Conservation (phyloP, 2,113 vertebrate genomes). For the Peromyscus polionotus region DNA sequence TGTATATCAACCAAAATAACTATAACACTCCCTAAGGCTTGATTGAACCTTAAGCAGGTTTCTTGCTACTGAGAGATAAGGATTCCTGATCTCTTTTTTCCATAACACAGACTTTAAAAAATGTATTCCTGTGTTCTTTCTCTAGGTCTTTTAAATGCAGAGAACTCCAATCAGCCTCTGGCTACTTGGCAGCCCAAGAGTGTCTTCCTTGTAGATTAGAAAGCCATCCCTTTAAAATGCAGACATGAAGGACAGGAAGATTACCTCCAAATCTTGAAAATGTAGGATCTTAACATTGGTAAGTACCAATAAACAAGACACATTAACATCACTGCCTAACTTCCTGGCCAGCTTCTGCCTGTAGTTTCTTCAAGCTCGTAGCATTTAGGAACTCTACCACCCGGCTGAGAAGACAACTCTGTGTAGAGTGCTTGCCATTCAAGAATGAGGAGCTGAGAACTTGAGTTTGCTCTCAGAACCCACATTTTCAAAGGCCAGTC, state of each 20-base stretch:
- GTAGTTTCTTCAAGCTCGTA: not conserved
- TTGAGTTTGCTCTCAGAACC: not conserved
- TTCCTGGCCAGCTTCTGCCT: not conserved
- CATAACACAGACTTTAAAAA: not conserved
- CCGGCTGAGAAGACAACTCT: too few species aligned
- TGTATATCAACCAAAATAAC: not conserved
- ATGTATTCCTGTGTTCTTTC: not conserved
- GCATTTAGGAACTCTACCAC: not conserved
- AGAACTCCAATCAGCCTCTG: not conserved
- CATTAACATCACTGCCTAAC: not conserved
- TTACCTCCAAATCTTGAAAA: not conserved
- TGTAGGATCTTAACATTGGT: not conserved
- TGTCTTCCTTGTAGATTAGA: not conserved
- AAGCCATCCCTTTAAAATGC: not conserved
- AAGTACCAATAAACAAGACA: not conserved
- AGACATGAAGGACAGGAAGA: not conserved
- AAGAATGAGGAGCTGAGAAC: not conserved
- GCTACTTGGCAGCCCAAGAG: not conserved
- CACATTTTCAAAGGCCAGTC: not conserved
- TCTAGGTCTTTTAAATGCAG: not conserved
- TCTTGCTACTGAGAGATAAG: not conserved
- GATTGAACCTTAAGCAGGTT: not conserved
- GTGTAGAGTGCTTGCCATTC: not conserved
- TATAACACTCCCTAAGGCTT: not conserved
- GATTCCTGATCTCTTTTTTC: not conserved